Conservation (phyloP, 2,888 invertebrate species). For the Labia minor region DNA sequence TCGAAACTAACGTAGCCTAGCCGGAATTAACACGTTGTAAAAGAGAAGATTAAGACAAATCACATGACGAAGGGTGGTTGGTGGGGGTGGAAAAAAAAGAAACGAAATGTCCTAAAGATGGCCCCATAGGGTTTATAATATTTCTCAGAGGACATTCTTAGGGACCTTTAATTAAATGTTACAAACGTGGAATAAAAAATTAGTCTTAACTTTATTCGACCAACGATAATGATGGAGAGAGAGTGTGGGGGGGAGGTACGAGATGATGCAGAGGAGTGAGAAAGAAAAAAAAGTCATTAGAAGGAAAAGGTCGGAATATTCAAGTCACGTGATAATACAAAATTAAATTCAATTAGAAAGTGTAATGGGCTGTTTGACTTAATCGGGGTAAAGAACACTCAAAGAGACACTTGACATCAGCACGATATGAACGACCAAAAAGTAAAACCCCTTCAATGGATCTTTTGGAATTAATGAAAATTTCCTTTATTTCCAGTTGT, state of each 20-base stretch:
- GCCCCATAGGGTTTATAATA: neutral
- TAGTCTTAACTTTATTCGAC: conserved; percentile 2
- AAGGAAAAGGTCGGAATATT: conserved; percentile 17
- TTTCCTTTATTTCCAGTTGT: too few species aligned
- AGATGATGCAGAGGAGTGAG: too few species aligned
- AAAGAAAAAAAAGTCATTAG: conserved; percentile 9
- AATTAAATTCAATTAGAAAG: conserved; percentile 24
- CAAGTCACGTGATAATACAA: conserved; percentile 23
- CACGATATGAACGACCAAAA: conserved; percentile 1
- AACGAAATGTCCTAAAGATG: neutral
- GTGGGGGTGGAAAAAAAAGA: neutral
- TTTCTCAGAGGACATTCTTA: neutral
- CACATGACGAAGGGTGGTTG: neutral
- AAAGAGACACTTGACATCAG: neutral
- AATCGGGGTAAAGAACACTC: conserved; percentile 15
- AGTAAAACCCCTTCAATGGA: too few species aligned
- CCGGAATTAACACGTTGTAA: conserved; percentile 2
- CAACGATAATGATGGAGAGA: too few species aligned
- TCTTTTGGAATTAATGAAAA: too few species aligned
- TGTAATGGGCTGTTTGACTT: conserved; percentile 24
- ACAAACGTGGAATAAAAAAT: neutral
- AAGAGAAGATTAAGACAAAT: conserved; percentile 1
- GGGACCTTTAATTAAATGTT: neutral
- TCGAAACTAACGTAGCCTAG: neutral
- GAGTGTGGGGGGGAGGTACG: too few species aligned